Conservation (phyloP, 2,797 vertebrate species). For the Cottoperca gobio region DNA sequence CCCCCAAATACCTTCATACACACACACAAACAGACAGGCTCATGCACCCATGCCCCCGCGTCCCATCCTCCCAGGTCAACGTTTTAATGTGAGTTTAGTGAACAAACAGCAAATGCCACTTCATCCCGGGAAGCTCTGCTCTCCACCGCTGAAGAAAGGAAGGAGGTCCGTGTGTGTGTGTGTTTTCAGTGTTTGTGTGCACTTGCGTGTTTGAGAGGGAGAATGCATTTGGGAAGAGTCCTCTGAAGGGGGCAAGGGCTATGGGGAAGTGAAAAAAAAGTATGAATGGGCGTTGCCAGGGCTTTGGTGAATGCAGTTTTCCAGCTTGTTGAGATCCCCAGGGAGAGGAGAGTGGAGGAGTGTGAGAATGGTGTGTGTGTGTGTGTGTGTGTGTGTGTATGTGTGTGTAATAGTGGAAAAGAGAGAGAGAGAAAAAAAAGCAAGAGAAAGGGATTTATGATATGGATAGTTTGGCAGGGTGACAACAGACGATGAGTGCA, state of each 20-base stretch:
- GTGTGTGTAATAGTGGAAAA: constrained; percentile 10
- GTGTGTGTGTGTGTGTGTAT: constrained; percentile 19
- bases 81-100: constrained; percentile 76
- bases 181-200: constrained; percentile 22
- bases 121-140: constrained; percentile 53
- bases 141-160: constrained; percentile 56
- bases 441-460: constrained; percentile 67
- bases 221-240: constrained; percentile 67
- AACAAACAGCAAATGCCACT: constrained; percentile 75
- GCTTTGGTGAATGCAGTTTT: constrained; percentile 88
- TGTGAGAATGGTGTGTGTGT: constrained; percentile 48
- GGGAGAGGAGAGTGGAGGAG: constrained; percentile 61
- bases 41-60: constrained; percentile 15
- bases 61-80: constrained; percentile 63
- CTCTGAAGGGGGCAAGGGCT: constrained; percentile 74
- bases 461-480: constrained; percentile 70
- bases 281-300: constrained; percentile 84
- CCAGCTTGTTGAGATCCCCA: constrained; percentile 82
- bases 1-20: constrained; percentile 46
- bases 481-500: constrained; percentile 60
- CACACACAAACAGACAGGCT: constrained; percentile 30
- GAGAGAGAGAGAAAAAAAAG: constrained; percentile 17
- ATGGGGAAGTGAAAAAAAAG: constrained; percentile 50
- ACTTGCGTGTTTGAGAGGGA: constrained; percentile 47
- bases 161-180: constrained; percentile 53